Evolutionary conservation across 2,888 invertebrate genomes (phyloP).

Genomic region (Pterostichus niger): DNA sequence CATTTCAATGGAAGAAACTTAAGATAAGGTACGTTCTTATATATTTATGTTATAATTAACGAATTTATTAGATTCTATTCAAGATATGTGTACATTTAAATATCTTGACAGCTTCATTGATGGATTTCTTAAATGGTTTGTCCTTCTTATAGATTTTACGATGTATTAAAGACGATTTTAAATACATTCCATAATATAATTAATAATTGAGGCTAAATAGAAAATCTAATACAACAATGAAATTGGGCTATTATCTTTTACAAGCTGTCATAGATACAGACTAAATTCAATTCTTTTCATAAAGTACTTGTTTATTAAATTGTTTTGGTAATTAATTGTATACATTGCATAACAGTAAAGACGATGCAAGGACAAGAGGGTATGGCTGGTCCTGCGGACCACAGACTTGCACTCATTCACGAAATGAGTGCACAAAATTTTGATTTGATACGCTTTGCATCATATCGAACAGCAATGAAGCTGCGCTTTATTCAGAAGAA

Average conservation of each 20-base stretch:
- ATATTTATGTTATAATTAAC: conserved; percentile 45
- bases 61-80: conserved; percentile 5
- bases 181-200: conserved; percentile 23
- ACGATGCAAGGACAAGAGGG: conserved; percentile 75
- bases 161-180: conserved; percentile 52
- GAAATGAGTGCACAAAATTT: conserved; percentile 95
- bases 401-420: conserved; percentile 88
- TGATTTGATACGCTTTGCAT: conserved; percentile 97
- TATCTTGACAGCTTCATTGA: conserved; percentile 60
- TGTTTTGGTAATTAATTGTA: conserved; percentile 42
- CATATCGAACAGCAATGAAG: conserved; percentile 98
- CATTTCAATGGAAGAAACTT: conserved; percentile 64
- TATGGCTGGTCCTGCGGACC: conserved; percentile 78
- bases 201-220: conserved; percentile 37
- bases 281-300: conserved; percentile 24
- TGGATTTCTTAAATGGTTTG: conserved; percentile 62
- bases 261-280: conserved; percentile 39
- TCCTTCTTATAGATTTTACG: conserved; percentile 50
- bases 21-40: conserved; percentile 53
- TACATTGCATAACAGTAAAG: conserved; percentile 51
- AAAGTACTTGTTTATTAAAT: conserved; percentile 42
- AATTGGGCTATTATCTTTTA: conserved; percentile 42
- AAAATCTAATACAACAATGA: conserved; percentile 47
- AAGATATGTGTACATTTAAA: conserved; percentile 35
- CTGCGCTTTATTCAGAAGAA: conserved; percentile 98